Evolutionary conservation across 2,113 vertebrate species (phyloP).

Genomic region (Shinisaurus crocodilurus): DNA sequence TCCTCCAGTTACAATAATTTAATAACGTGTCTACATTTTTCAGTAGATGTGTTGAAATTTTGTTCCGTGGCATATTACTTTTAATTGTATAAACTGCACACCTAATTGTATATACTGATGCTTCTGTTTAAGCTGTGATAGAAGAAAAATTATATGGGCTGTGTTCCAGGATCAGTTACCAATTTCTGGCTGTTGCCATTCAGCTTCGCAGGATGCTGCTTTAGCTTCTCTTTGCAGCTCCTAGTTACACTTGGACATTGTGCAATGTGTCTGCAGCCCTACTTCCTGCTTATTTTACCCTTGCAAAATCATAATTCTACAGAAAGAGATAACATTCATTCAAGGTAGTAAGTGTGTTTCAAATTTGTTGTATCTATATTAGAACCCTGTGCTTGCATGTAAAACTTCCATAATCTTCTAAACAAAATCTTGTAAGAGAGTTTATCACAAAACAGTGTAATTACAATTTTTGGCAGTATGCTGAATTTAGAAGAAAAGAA

Average conservation of each 20-base stretch:
- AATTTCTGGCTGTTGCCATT: constrained; percentile 76
- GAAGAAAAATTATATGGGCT: constrained; percentile 13
- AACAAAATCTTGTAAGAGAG: constrained; percentile 1
- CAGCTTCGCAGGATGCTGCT: constrained; percentile 72
- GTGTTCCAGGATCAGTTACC: constrained; percentile 76
- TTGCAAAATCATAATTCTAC: constrained; percentile 30
- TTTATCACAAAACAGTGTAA: neutral
- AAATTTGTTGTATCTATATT: neutral
- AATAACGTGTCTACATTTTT: neutral
- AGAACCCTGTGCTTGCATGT: neutral
- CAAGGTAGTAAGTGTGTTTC: constrained; percentile 17
- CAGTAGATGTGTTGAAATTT: constrained; percentile 12
- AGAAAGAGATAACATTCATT: neutral
- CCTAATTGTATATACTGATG: constrained; percentile 36
- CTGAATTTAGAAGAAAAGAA: constrained; percentile 34
- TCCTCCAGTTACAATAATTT: constrained; percentile 61
- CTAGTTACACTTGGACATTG: constrained; percentile 53
- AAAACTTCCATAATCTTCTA: constrained; percentile 4
- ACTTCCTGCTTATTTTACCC: constrained; percentile 37
- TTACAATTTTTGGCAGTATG: neutral
- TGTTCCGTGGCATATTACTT: constrained; percentile 19
- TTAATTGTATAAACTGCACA: neutral
- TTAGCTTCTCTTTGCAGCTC: constrained; percentile 69
- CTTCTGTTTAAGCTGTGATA: constrained; percentile 13
- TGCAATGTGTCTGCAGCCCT: constrained; percentile 56